Base-by-base conservation (phyloP, 2,113 vertebrate species). In the Brienomyrus longianalis region DNA sequence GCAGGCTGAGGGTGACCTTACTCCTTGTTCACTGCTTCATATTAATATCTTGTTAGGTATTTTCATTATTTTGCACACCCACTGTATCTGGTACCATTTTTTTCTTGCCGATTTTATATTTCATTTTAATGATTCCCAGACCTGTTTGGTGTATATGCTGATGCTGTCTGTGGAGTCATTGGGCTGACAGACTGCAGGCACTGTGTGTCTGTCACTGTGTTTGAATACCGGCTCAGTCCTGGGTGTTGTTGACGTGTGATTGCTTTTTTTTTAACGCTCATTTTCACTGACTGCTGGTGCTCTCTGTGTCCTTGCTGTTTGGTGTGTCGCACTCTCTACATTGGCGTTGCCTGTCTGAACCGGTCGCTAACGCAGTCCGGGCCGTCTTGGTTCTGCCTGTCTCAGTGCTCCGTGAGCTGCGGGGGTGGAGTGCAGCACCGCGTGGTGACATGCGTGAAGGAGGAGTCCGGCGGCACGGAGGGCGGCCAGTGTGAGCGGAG, bases 381-480 rank as follows among this genome's bases (percentile, higher is more conserved):
- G 10, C 50, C 17, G 4, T 27, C 85, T 87, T 87, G 23, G 74
- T 8, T 91, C 17, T 89, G 31, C 83, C 77, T 86, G 80, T 86
- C 43, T 43, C 90, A 96, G 96, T 96, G 96, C 90, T 94, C 95
- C 13, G 92, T 89, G 89, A 94, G 93, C 85, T 96, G 96, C 56
- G 95, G 95, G 47, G 95, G 92, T 45, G 96, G 96, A 23, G 91
- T 93, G 86, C 95, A 96, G 90, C 93, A 92, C 87, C 94, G 95
- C 39, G 91, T 89, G 1, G 92, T 96, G 62, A 91, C 31, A 50
- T 96, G 96, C 90, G 90, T 93, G 62, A 92, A 89, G 21, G 88
- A 92, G 74, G 91, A 90, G 54, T 91, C 94, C 86, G 92, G 50
- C n/a, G 90, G 90, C 35, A 80, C 92, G n/a, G 92, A 94, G 93